Evolutionary conservation across 2,888 invertebrate genomes (phyloP).

Genomic region (Oligia strigilis): DNA sequence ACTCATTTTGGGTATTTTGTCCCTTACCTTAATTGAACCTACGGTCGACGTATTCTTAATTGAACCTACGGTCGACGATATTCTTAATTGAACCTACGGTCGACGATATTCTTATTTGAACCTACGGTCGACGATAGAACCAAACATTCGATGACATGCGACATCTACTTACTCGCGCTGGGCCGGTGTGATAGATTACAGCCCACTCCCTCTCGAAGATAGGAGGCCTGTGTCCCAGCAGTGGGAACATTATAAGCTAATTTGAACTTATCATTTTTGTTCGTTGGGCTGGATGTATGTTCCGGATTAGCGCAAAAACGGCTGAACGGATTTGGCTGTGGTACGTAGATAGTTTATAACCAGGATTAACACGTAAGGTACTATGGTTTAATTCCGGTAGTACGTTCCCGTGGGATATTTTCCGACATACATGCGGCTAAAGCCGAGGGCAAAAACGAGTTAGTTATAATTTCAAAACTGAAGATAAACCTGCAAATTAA

Average conservation of each 20-base stretch:
- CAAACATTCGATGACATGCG: not conserved
- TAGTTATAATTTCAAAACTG: not conserved
- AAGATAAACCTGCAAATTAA: not conserved
- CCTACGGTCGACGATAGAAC: too few relatives aligned
- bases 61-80: too few relatives aligned
- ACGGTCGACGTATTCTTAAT: too few relatives aligned
- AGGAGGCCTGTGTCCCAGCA: not conserved
- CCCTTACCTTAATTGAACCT: too few relatives aligned
- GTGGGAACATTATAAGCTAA: not conserved
- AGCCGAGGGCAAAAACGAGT: not conserved
- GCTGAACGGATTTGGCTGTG: not conserved
- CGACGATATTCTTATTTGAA: too few relatives aligned
- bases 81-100: too few relatives aligned
- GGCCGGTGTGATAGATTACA: not conserved
- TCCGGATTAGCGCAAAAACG: not conserved
- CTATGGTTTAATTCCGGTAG: not conserved
- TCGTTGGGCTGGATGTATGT: not conserved
- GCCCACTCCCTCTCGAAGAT: not conserved
- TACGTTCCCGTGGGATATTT: not conserved
- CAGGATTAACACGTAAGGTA: not conserved
- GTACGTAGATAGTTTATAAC: not conserved
- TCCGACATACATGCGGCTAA: not conserved
- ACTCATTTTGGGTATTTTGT: too few relatives aligned
- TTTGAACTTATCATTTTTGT: not conserved
- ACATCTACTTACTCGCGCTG: not conserved